Evolutionary conservation across 2,797 vertebrate genomes (phyloP).

Genomic region (Amniataba percoides): DNA sequence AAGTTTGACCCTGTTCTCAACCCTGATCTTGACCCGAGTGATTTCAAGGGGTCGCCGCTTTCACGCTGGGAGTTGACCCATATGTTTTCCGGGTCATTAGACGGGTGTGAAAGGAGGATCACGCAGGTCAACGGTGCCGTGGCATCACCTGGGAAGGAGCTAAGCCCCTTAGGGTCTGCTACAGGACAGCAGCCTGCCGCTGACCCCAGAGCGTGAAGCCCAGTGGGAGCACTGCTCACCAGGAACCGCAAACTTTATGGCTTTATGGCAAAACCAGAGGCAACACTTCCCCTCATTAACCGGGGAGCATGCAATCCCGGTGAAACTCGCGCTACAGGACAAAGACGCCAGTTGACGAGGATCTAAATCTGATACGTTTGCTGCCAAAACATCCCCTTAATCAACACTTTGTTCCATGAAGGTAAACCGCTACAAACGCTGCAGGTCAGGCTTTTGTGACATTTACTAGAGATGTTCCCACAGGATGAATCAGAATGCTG

Average conservation of each 20-base stretch:
- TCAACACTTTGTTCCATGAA: background rate
- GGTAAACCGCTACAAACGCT: background rate
- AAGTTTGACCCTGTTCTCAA: slow-evolving; percentile 53
- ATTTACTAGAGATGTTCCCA: background rate
- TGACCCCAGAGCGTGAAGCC: slow-evolving; percentile 43
- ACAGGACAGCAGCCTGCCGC: slow-evolving; percentile 41
- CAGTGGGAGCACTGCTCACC: slow-evolving; percentile 33
- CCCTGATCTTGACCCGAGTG: slow-evolving; percentile 63
- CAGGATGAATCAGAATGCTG: slow-evolving; percentile 6
- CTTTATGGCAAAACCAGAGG: slow-evolving; percentile 44
- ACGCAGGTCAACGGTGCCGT: slow-evolving; percentile 35
- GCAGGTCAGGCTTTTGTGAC: background rate
- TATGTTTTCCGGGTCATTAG: slow-evolving; percentile 64
- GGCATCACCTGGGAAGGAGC: slow-evolving; percentile 39
- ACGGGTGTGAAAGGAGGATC: slow-evolving; percentile 31
- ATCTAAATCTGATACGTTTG: background rate
- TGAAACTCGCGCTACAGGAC: slow-evolving; percentile 23
- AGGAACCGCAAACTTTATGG: slow-evolving; percentile 29
- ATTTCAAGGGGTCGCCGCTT: slow-evolving; percentile 48
- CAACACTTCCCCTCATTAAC: slow-evolving; percentile 47
- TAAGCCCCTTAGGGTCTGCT: slow-evolving; percentile 26
- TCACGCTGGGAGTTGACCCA: slow-evolving; percentile 56
- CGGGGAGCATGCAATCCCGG: slow-evolving; percentile 26
- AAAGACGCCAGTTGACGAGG: background rate
- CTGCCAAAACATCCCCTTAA: background rate